These are phyloP conservation scores for Dicrurus megarhynchus DNA, from an alignment of 2,113 vertebrate genomes.

Conservation along the genomic window DNA sequence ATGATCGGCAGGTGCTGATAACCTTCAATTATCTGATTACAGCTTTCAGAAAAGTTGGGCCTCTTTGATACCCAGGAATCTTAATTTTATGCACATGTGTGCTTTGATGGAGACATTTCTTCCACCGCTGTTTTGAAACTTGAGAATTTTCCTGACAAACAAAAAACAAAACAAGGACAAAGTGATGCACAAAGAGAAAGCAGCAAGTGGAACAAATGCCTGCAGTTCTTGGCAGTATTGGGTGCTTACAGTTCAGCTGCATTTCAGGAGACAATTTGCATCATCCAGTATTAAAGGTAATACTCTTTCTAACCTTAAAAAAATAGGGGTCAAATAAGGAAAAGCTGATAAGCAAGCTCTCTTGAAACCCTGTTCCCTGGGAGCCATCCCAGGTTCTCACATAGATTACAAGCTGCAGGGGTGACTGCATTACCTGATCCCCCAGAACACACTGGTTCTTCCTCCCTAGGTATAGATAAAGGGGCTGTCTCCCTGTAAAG, in stretches of 20 bases:
- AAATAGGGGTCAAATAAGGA: background rate
- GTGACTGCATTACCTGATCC: background rate
- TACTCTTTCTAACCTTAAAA: background rate
- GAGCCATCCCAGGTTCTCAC: background rate
- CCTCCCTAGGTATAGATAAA: background rate
- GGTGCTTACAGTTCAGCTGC: background rate
- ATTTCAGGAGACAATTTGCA: background rate
- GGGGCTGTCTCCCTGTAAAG: background rate
- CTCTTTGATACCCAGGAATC: background rate
- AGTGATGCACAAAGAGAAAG: background rate
- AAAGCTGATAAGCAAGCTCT: background rate
- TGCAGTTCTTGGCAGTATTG: background rate
- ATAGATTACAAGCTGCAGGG: background rate
- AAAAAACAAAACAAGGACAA: background rate
- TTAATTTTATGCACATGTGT: background rate
- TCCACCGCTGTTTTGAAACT: background rate
- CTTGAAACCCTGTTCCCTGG: background rate
- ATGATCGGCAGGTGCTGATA: constrained; percentile 1
- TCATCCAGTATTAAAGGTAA: background rate
- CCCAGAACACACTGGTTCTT: background rate
- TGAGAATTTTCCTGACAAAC: background rate
- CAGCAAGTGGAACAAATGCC: background rate
- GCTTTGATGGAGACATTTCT: background rate
- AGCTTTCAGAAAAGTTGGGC: background rate
- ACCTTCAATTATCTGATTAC: constrained; percentile 31